Conservation (phyloP, 2,888 invertebrate genomes). For the Amitus sp. region DNA sequence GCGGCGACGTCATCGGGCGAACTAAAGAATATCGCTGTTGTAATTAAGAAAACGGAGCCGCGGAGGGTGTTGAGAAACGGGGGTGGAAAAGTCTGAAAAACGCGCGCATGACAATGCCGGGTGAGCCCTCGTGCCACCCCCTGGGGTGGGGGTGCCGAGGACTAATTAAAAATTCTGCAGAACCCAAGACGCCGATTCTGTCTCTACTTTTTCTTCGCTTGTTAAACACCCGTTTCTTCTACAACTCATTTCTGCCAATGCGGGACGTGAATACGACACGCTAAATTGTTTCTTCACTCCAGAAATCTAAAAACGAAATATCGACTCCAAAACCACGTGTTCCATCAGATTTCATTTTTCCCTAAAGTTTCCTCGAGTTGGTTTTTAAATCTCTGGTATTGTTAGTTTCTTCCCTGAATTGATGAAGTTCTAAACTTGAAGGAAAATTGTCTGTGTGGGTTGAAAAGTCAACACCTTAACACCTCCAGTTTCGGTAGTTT, state of each 20-base stretch:
- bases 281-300: neutral
- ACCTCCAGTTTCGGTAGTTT: too few species aligned
- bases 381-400: too few species aligned
- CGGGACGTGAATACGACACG: neutral
- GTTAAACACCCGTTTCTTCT: conserved; percentile 35
- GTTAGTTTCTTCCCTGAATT: too few species aligned
- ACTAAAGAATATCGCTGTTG: conserved; percentile 65
- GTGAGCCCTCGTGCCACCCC: conserved; percentile 42
- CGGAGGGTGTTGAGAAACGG: conserved; percentile 57
- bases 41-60: conserved; percentile 64
- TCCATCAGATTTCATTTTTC: too few species aligned
- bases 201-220: conserved; percentile 40
- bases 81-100: conserved; percentile 65
- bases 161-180: conserved; percentile 63
- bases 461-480: too few species aligned
- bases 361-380: too few species aligned
- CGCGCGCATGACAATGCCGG: conserved; percentile 66
- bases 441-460: too few species aligned
- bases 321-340: neutral
- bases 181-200: conserved; percentile 52
- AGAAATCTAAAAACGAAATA: too few species aligned
- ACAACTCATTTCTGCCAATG: conserved; percentile 14
- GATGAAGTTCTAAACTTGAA: too few species aligned
- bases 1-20: conserved; percentile 63
- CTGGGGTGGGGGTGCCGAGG: conserved; percentile 49